Evolutionary conservation across 2,888 invertebrate genomes (phyloP).

Genomic region (Syrista parreyssii): DNA sequence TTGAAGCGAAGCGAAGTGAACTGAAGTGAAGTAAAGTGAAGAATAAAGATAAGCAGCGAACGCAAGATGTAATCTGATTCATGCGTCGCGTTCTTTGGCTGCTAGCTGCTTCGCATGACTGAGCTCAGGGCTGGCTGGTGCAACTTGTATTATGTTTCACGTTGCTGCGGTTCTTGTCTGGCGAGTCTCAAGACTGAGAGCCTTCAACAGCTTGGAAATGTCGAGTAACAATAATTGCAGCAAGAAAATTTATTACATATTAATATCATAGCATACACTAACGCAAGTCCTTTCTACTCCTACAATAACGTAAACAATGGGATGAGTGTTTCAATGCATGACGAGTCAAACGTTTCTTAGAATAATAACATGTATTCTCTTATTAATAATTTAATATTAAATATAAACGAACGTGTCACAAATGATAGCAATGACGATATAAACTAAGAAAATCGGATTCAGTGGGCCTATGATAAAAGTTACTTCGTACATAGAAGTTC

Average conservation of each 20-base stretch:
- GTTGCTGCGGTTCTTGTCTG: slow-evolving; percentile 63
- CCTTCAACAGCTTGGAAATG: slow-evolving; percentile 39
- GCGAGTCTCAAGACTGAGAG: slow-evolving; percentile 38
- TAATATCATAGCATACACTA: background rate
- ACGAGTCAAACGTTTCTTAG: background rate
- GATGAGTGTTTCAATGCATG: background rate
- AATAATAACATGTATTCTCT: background rate
- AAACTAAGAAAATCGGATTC: background rate
- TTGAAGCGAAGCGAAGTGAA: slow-evolving; percentile 58
- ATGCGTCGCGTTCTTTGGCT: slow-evolving; percentile 61
- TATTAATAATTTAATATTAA: background rate
- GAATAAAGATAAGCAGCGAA: slow-evolving; percentile 63
- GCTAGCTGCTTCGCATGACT: slow-evolving; percentile 61
- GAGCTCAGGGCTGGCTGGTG: slow-evolving; percentile 59
- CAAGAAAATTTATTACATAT: background rate
- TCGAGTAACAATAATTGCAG: slow-evolving; percentile 14
- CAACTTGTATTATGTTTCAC: slow-evolving; percentile 66
- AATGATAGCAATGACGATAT: background rate
- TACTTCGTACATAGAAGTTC: background rate
- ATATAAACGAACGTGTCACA: background rate
- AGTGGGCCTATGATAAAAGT: background rate
- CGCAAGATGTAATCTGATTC: slow-evolving; percentile 66
- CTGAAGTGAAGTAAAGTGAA: slow-evolving; percentile 55
- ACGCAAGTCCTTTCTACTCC: background rate
- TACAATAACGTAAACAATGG: background rate